Evolutionary conservation across 2,888 invertebrate species (phyloP), one percentile per base, ranked within the genome.

Genomic region (Ormia ochracea): DNA sequence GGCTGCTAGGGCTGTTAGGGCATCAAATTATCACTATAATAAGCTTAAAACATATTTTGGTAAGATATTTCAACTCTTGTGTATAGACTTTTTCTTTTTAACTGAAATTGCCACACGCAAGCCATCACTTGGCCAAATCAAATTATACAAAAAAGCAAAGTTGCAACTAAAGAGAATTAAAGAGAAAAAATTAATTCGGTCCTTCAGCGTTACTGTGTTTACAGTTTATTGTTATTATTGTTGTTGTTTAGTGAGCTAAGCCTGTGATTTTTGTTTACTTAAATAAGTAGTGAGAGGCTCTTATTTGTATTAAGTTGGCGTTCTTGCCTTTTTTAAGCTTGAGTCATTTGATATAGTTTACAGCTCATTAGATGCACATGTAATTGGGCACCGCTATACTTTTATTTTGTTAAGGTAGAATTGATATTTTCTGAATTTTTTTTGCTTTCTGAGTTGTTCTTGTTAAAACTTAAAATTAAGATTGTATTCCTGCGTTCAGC

Each of bases 101-200:
- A 89, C 86, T 86, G 87, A 88, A 88, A 89, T 89, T 89, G 89
- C 89, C 89, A 89, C 89, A 89, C 89, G 89, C 89, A 89, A 89
- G 87, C 87, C 88, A 89, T 88, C 88, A 86, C 87, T 86, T 88
- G 87, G 87, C 87, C 86, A 85, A 86, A 83, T 85, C 81, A 83
- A 77, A 63, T 61, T 19, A 56, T 28, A 43, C 28, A 76, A 31
- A 45, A 68, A 17, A 17, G 7, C 7, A 21, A 48, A 36, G 9
- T 19, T 66, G 50, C 65, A 26, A 38, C 26, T 50, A n/a, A 26
- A 66, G 19, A 38, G 26, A 19, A 41, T n/a, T 5, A 31, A 23
- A n/a, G 26, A n/a, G 31, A 59, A 26, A 48, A 33, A 31, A 17
- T 31, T 21, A 63, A 48, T 6, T 33, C 33, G 45, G 69, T 61